Percentiles rank a stretch among this genome's conserved stretches.
phyloP scores from a whole-genome alignment of 2,113 vertebrate species.

The Esox niger region DNA sequence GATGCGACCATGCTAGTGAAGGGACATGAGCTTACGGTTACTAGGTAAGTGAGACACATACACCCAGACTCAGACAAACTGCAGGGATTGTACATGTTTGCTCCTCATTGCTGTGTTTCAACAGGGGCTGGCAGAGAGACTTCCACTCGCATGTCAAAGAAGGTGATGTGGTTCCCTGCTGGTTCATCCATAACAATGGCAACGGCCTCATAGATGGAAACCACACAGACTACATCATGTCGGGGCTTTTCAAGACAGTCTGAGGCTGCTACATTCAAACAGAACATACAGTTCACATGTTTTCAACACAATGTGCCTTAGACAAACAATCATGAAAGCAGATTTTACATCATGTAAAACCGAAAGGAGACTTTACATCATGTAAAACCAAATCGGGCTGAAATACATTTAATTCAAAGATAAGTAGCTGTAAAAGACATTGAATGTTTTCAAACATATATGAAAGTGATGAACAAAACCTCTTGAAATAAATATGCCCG shows the following conservation, averaged over 20 bases:
- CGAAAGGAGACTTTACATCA: not conserved
- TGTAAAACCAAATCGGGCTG: not conserved
- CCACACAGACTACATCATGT: constrained; percentile 80
- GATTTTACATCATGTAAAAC: not conserved
- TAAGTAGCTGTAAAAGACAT: no score
- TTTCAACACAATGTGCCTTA: not conserved
- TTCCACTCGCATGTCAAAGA: constrained; percentile 71
- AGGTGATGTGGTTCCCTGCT: constrained; percentile 79
- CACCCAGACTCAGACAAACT: not conserved
- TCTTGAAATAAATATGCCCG: not conserved
- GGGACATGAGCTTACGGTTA: constrained; percentile 82
- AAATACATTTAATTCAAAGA: not conserved
- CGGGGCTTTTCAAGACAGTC: constrained; percentile 59
- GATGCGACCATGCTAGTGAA: constrained; percentile 91
- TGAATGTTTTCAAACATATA: no score
- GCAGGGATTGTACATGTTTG: not conserved
- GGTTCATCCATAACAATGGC: constrained; percentile 90
- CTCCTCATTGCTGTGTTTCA: not conserved
- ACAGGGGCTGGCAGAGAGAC: constrained; percentile 92
- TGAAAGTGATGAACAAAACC: no score
- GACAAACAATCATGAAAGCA: not conserved
- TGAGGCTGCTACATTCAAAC: constrained; percentile 18
- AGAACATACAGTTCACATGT: not conserved
- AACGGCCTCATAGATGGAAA: constrained; percentile 85
- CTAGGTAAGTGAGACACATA: constrained; percentile 74